Conservation (phyloP, 2,797 vertebrate genomes). For the Kryptolebias ocellatus region DNA sequence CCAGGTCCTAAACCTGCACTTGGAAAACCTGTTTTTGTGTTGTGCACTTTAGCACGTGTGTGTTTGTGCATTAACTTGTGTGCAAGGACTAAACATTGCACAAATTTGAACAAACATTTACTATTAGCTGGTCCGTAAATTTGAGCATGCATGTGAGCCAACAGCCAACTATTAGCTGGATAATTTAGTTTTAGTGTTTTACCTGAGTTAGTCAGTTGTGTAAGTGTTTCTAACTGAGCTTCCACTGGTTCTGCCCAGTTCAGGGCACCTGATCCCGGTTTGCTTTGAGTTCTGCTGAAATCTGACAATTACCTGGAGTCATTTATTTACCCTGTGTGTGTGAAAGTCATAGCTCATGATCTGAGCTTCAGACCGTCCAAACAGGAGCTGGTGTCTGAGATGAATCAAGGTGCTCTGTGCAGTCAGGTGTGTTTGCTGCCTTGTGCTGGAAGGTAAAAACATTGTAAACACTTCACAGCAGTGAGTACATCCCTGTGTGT, state of each 20-base stretch:
- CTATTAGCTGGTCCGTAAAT: no score
- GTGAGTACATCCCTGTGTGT: no score
- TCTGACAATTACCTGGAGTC: not conserved
- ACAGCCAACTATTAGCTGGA: not conserved
- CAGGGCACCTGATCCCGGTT: not conserved
- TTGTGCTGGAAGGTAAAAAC: no score
- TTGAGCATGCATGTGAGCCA: no score
- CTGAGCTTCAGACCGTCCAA: not conserved
- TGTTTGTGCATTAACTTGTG: not conserved
- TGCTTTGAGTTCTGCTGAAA: not conserved
- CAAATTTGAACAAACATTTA: not conserved
- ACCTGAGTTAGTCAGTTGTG: no score
- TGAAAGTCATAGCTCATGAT: not conserved
- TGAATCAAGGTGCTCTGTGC: no score
- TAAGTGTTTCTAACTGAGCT: not conserved
- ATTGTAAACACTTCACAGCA: no score
- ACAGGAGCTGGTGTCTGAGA: no score
- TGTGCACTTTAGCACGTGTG: no score
- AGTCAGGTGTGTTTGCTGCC: no score
- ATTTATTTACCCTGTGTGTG: not conserved
- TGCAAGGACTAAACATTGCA: not conserved
- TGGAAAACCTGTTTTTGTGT: no score
- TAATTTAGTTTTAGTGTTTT: not conserved
- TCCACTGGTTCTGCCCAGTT: constrained; percentile 1
- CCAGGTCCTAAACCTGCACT: not conserved